A percentile compares a stretch with the other conserved stretches of the same genome.
phyloP scores from a whole-genome alignment of 1,140 invertebrate species.

The Thalassaphorura encarpata region DNA sequence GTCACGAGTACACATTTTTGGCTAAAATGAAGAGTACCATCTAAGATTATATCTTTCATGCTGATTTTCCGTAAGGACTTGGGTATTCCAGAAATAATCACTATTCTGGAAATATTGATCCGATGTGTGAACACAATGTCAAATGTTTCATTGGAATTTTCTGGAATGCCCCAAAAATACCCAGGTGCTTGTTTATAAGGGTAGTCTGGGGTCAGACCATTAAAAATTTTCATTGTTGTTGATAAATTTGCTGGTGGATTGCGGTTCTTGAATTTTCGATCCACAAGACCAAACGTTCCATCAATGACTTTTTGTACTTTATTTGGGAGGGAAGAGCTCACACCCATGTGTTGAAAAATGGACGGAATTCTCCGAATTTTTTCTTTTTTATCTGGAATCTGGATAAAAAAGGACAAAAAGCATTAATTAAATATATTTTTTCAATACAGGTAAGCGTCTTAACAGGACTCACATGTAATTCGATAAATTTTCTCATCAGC shows the following conservation, averaged over 20 bases:
- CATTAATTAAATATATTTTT: too few relatives aligned
- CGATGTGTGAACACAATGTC: too few relatives aligned
- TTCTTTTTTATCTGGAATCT: constrained; percentile 17
- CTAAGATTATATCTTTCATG: too few relatives aligned
- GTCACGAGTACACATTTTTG: too few relatives aligned
- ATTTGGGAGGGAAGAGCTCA: constrained; percentile 24
- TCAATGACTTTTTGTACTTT: constrained; percentile 29
- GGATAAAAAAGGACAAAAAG: neutral
- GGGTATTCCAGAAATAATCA: too few relatives aligned
- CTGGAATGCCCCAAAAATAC: constrained; percentile 29
- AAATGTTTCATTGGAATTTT: too few relatives aligned
- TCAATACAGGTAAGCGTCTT: neutral
- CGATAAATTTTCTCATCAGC: constrained; percentile 17
- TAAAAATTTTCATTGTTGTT: constrained; percentile 29
- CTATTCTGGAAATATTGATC: too few relatives aligned
- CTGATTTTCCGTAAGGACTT: too few relatives aligned
- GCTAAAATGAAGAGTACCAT: too few relatives aligned
- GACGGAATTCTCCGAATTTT: constrained; percentile 20
- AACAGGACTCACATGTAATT: constrained; percentile 6
- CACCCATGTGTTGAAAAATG: constrained; percentile 30
- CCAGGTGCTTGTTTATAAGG: constrained; percentile 24
- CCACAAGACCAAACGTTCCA: constrained; percentile 21
- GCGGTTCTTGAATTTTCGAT: constrained; percentile 23
- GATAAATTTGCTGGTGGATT: constrained; percentile 18
- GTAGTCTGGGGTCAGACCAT: constrained; percentile 24